These are phyloP conservation scores for Melanargia galathea DNA, from an alignment of 2,888 invertebrate genomes.

Conservation along the genomic window DNA sequence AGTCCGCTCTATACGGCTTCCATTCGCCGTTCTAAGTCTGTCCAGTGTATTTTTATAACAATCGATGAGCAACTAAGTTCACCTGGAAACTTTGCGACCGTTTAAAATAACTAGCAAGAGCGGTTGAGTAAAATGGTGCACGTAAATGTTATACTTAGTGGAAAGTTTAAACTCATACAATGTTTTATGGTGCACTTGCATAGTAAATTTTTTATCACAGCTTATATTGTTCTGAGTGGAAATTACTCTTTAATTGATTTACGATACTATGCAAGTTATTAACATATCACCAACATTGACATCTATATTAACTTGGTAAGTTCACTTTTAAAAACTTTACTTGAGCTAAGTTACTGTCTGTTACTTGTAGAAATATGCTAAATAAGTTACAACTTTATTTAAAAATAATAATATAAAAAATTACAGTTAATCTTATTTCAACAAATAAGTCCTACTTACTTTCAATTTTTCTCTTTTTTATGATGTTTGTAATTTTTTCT, in stretches of 20 bases:
- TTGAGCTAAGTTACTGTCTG: too few species aligned
- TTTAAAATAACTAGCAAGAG: constrained; percentile 9
- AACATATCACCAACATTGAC: not conserved
- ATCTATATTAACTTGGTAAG: not conserved
- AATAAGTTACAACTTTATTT: too few species aligned
- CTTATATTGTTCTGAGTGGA: not conserved
- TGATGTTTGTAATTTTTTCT: too few species aligned
- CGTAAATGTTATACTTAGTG: constrained; percentile 18
- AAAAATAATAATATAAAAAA: too few species aligned
- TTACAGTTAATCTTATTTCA: too few species aligned
- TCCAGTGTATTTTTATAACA: constrained; percentile 30
- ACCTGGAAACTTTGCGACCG: constrained; percentile 15
- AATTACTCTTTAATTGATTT: constrained; percentile 4
- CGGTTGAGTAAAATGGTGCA: constrained; percentile 7
- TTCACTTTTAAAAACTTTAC: not conserved
- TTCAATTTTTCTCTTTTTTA: too few species aligned
- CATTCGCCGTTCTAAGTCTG: not conserved
- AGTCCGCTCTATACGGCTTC: not conserved
- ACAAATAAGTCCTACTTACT: too few species aligned
- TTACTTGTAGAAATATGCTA: too few species aligned
- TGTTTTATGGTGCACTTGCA: not conserved
- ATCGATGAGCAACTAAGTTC: constrained; percentile 26
- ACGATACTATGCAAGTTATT: not conserved
- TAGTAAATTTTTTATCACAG: not conserved
- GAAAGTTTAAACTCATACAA: constrained; percentile 8